Conservation (phyloP, 2,888 invertebrate genomes). For the Netelia virgata region DNA sequence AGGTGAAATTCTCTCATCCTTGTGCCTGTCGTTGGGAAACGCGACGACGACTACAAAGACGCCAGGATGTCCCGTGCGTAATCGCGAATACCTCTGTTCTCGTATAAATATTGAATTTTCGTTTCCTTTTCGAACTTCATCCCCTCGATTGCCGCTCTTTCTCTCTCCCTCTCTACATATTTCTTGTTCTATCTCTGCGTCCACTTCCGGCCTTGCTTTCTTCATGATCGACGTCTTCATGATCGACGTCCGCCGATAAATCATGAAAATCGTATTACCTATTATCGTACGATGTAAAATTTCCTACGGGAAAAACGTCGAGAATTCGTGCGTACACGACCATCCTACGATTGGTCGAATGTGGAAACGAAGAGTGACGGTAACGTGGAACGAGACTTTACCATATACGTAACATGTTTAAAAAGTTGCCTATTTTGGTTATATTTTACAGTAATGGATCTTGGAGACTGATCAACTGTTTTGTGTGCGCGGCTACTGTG, state of each 20-base stretch:
- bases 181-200: background rate
- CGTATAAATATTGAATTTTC: constrained; percentile 67
- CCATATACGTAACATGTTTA: background rate
- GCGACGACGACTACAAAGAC: constrained; percentile 53
- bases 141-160: constrained; percentile 14
- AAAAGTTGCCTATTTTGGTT: too few species aligned
- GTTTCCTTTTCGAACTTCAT: constrained; percentile 31
- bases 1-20: constrained; percentile 23
- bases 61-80: constrained; percentile 33
- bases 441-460: too few species aligned
- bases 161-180: background rate
- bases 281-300: too few species aligned
- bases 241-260: background rate
- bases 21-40: constrained; percentile 28
- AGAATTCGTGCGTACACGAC: too few species aligned
- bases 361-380: background rate
- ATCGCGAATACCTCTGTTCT: constrained; percentile 38
- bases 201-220: constrained; percentile 13
- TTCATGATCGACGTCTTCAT: constrained; percentile 36
- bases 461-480: too few species aligned
- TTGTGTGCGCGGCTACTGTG: too few species aligned
- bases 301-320: too few species aligned
- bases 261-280: too few species aligned
- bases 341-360: too few species aligned
- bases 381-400: background rate